Base-by-base conservation (phyloP, 2,888 invertebrate genomes). In the Julus scanicus region DNA sequence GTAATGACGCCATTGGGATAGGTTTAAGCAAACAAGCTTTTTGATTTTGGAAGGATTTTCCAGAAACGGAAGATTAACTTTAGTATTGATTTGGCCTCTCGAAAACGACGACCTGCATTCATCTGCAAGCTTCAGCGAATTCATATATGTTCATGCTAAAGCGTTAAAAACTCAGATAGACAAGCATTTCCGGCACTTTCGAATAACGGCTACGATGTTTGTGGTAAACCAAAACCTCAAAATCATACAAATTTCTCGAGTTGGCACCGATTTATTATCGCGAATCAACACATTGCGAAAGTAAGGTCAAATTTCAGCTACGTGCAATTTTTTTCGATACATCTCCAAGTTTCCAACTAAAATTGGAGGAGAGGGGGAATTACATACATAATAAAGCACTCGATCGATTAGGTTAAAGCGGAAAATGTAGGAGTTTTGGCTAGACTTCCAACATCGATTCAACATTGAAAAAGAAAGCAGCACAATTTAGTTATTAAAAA, bases 351-450 rank as follows among this genome's bases (percentile, higher is more conserved):
- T 29, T 71, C 71, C 20, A 11, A 71, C 29, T 37, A 80, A 80
- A 80, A 80, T 80, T 80, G 80, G 37, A 29, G 37, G 37, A n/a
- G 9, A 80, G 3, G 37, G 37, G 4, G 80, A 13, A 29, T 80
- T 37, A 80, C 80, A 15, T 13, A 4, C 80, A 37, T 80, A 37
- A 80, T 80, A 80, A 71, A 11, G 37, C 15, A 37, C 80, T 80
- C 37, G 80, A 80, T 80, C 80, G 80, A 80, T 80, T 37, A 29
- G 37, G 80, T 80, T 80, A 80, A 80, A 80, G 80, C 80, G 37
- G 80, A 80, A 80, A 80, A 80, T 80, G 37, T 80, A 13, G 53
- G 13, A 13, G 53, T 17, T 53, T 53, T 29, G 80, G 80, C 37
- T 37, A 37, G 80, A 63, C n/a, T 63, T 63, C 20, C 44, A 63